A percentile compares a stretch with the other conserved stretches of the same genome.
These are phyloP conservation scores for Coenobita brevimanus DNA, from an alignment of 1,140 invertebrate genomes.

Conservation along the genomic window DNA sequence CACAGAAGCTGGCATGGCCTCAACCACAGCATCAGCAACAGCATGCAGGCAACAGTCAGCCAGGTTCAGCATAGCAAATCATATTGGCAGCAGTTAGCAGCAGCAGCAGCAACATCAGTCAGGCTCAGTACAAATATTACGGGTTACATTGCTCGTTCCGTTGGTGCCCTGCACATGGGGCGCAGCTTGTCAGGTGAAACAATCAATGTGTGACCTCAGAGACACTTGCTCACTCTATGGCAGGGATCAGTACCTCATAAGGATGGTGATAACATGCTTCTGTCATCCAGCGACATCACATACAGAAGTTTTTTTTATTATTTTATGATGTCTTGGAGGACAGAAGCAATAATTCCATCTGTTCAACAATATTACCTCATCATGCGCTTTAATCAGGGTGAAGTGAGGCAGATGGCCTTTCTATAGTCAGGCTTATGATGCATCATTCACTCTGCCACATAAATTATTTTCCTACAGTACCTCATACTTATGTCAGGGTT, in stretches of 20 bases:
- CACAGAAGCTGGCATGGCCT: slow-evolving; percentile 57
- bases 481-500: slow-evolving; percentile 61
- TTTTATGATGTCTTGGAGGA: slow-evolving; percentile 21
- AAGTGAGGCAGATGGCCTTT: slow-evolving; percentile 39
- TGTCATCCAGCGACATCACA: slow-evolving; percentile 24
- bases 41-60: slow-evolving; percentile 62
- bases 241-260: slow-evolving; percentile 67
- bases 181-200: slow-evolving; percentile 66
- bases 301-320: slow-evolving; percentile 36
- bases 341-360: slow-evolving; percentile 33
- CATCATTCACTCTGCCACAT: slow-evolving; percentile 57
- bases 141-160: slow-evolving; percentile 68
- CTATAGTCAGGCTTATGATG: slow-evolving; percentile 45
- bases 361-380: slow-evolving; percentile 67
- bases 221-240: slow-evolving; percentile 64
- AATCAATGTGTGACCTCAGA: slow-evolving; percentile 68
- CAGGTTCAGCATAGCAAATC: slow-evolving; percentile 65
- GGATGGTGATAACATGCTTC: slow-evolving; percentile 41
- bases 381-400: slow-evolving; percentile 67
- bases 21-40: slow-evolving; percentile 60
- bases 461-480: slow-evolving; percentile 69
- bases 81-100: slow-evolving; percentile 64
- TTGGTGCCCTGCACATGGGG: slow-evolving; percentile 66
- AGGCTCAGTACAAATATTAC: slow-evolving; percentile 69
- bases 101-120: slow-evolving; percentile 60